Evolutionary conservation across 92 coral and sea anemone genomes (phyloP).

Genomic region (Paramuricea clavata): DNA sequence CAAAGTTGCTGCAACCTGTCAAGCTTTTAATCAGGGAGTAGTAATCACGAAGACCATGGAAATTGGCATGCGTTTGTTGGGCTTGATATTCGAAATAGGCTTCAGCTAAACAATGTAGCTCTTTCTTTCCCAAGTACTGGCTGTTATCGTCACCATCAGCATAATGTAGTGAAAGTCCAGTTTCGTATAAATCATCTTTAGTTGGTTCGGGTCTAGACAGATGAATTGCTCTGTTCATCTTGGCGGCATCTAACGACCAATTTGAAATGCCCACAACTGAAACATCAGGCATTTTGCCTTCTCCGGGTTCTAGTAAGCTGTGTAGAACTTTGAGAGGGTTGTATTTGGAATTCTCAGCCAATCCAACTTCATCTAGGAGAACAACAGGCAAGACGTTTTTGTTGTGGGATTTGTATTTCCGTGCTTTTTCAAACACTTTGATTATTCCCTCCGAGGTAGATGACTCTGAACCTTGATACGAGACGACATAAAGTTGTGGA

Average conservation of each 20-base stretch:
- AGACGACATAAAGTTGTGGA: slow-evolving; percentile 93
- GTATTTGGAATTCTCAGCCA: slow-evolving; percentile 95
- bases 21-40: slow-evolving; percentile 91
- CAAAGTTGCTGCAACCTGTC: slow-evolving; percentile 53
- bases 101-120: slow-evolving; percentile 81
- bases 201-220: slow-evolving; percentile 99
- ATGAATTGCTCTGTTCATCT: slow-evolving; percentile 99
- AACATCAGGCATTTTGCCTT: slow-evolving; percentile 86
- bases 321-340: slow-evolving; percentile 96
- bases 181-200: slow-evolving; percentile 80
- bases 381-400: slow-evolving; percentile 94
- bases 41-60: slow-evolving; percentile 98
- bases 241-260: slow-evolving; percentile 99
- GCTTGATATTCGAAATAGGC: slow-evolving; percentile 84
- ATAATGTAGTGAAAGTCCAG: slow-evolving; percentile 86
- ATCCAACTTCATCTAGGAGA: slow-evolving; percentile 94
- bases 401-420: slow-evolving; percentile 80
- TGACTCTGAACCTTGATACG: slow-evolving; percentile 97
- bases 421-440: slow-evolving; percentile 94
- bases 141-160: slow-evolving; percentile 47
- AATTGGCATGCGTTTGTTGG: slow-evolving; percentile 78
- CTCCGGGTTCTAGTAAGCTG: slow-evolving; percentile 89
- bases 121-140: slow-evolving; percentile 44
- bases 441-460: slow-evolving; percentile 97
- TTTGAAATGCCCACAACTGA: slow-evolving; percentile 98